These are phyloP conservation scores for Zhengitettix transpicula DNA, from an alignment of 2,888 invertebrate species.

Conservation along the genomic window DNA sequence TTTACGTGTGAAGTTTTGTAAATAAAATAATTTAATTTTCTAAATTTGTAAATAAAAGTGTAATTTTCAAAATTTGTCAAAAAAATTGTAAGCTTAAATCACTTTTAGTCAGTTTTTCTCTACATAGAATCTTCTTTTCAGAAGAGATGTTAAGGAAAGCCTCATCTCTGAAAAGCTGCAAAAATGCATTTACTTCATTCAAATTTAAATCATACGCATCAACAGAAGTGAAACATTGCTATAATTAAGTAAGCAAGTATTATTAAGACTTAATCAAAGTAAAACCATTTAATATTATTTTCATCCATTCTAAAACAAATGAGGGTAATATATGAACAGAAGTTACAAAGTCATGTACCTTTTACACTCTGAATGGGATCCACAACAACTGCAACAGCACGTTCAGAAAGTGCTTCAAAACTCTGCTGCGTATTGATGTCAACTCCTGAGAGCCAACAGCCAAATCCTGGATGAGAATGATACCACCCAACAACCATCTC, in stretches of 20 bases:
- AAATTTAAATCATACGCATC: neutral
- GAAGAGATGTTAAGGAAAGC: too few relatives aligned
- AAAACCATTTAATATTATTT: neutral
- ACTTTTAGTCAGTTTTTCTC: too few relatives aligned
- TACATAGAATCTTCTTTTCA: too few relatives aligned
- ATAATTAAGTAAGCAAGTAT: neutral
- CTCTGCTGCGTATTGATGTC: conserved; percentile 99
- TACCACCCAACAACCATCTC: conserved; percentile 99
- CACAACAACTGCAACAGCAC: conserved; percentile 98
- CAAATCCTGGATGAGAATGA: conserved; percentile 99
- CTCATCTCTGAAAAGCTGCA: too few relatives aligned
- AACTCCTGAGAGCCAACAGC: conserved; percentile 98
- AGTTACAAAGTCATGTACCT: conserved; percentile 33
- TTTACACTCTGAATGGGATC: conserved; percentile 99
- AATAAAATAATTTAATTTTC: neutral
- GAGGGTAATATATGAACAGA: too few relatives aligned
- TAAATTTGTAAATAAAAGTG: too few relatives aligned
- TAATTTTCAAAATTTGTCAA: too few relatives aligned
- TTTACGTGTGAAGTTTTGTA: neutral
- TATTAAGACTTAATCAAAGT: neutral
- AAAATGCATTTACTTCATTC: neutral
- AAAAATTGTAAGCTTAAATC: too few relatives aligned
- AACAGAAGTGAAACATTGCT: neutral
- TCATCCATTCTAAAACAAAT: too few relatives aligned
- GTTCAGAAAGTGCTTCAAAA: conserved; percentile 92